Evolutionary conservation across 2,888 invertebrate genomes (phyloP).

Genomic region (Hartigia nigra): DNA sequence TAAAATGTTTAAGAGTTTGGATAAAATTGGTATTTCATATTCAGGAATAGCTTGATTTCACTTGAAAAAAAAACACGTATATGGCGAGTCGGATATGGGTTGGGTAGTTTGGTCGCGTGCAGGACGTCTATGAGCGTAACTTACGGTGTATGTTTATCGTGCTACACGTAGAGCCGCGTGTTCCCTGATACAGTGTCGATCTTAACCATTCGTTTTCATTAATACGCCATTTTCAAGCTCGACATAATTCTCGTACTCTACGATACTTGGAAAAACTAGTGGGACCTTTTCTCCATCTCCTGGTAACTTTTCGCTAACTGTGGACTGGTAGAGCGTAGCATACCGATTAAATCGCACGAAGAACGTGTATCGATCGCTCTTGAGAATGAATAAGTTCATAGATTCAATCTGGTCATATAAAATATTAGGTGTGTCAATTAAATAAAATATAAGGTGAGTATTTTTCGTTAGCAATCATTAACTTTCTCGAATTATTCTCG

Average conservation of each 20-base stretch:
- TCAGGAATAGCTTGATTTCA: neutral
- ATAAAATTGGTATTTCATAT: neutral
- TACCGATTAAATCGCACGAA: neutral
- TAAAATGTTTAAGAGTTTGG: neutral
- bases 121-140: constrained; percentile 37
- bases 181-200: constrained; percentile 37
- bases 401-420: neutral
- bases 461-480: neutral
- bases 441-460: neutral
- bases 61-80: neutral
- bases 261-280: neutral
- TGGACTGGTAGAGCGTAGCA: neutral
- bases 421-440: neutral
- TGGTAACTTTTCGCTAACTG: neutral
- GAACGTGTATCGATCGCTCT: neutral
- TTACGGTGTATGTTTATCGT: constrained; percentile 38
- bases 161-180: constrained; percentile 30
- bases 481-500: neutral
- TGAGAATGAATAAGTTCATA: neutral
- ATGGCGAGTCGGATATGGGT: neutral
- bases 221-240: constrained; percentile 24
- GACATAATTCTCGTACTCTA: neutral
- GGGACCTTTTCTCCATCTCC: neutral
- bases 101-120: constrained; percentile 31
- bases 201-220: constrained; percentile 32